Conservation (phyloP, 2,888 invertebrate species). For the Melipona beecheii region DNA sequence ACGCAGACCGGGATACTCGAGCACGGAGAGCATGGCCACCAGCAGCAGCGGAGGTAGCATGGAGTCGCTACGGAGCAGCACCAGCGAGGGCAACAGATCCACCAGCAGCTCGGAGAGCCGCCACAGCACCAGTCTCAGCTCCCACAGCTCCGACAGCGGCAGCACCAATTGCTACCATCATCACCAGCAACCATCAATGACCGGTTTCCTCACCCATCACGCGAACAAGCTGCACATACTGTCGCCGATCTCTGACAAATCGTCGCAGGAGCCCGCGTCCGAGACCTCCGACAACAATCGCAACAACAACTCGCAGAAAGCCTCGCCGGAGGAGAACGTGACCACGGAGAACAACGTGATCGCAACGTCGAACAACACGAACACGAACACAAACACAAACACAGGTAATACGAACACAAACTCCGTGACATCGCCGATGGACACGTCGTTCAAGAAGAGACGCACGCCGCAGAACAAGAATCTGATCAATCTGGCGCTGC, state of each 20-base stretch:
- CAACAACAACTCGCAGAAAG: slow-evolving; percentile 91
- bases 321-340: slow-evolving; percentile 89
- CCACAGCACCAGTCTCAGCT: slow-evolving; percentile 93
- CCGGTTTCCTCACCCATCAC: slow-evolving; percentile 89
- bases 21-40: slow-evolving; percentile 94
- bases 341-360: slow-evolving; percentile 82
- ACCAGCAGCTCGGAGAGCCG: slow-evolving; percentile 94
- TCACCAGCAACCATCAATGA: slow-evolving; percentile 83
- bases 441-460: slow-evolving; percentile 86
- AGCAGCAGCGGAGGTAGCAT: slow-evolving; percentile 95
- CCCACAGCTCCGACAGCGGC: slow-evolving; percentile 93
- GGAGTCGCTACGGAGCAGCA: slow-evolving; percentile 94
- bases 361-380: slow-evolving; percentile 79
- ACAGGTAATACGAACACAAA: slow-evolving; percentile 75
- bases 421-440: slow-evolving; percentile 77
- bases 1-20: slow-evolving; percentile 88
- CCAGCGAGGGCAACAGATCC: slow-evolving; percentile 94
- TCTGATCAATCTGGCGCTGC: slow-evolving; percentile 88
- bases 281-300: slow-evolving; percentile 93
- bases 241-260: slow-evolving; percentile 95
- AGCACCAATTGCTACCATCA: slow-evolving; percentile 86
- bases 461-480: slow-evolving; percentile 92
- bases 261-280: slow-evolving; percentile 93
- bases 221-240: slow-evolving; percentile 92
- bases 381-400: slow-evolving; percentile 76